A percentile compares a stretch with the other conserved stretches of the same genome.
Evolutionary conservation across 2,888 invertebrate genomes (phyloP).

Genomic region (Isoperla grammatica): DNA sequence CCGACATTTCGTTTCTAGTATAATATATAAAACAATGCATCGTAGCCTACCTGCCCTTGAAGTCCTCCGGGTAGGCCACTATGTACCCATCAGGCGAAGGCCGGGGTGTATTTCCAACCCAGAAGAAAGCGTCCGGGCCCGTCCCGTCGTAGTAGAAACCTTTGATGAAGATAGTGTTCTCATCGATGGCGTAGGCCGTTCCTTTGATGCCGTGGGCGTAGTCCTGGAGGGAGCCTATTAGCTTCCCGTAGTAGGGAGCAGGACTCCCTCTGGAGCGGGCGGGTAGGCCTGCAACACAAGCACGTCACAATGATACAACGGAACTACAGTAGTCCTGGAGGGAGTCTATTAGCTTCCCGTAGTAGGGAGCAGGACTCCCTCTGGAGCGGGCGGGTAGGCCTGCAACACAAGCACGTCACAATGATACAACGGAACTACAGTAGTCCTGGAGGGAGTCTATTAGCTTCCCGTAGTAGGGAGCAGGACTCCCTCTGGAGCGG

Average conservation of each 20-base stretch:
- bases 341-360: too few relatives aligned
- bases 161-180: conserved; percentile 79
- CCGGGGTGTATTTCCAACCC: conserved; percentile 76
- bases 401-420: too few relatives aligned
- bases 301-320: too few relatives aligned
- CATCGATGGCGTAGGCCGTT: conserved; percentile 81
- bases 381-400: too few relatives aligned
- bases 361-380: too few relatives aligned
- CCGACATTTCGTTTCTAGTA: too few relatives aligned
- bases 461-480: too few relatives aligned
- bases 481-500: too few relatives aligned
- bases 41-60: conserved; percentile 63
- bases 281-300: conserved; percentile 28
- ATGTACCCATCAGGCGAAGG: conserved; percentile 78
- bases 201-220: conserved; percentile 78
- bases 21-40: too few relatives aligned
- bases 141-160: conserved; percentile 85
- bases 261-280: conserved; percentile 38
- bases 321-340: too few relatives aligned
- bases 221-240: conserved; percentile 65
- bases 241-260: conserved; percentile 70
- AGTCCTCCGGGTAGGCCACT: conserved; percentile 82
- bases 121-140: conserved; percentile 84
- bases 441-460: too few relatives aligned
- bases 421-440: too few relatives aligned